Evolutionary conservation across 1,140 invertebrate genomes (phyloP).

Genomic region (Sweltsa coloradensis): DNA sequence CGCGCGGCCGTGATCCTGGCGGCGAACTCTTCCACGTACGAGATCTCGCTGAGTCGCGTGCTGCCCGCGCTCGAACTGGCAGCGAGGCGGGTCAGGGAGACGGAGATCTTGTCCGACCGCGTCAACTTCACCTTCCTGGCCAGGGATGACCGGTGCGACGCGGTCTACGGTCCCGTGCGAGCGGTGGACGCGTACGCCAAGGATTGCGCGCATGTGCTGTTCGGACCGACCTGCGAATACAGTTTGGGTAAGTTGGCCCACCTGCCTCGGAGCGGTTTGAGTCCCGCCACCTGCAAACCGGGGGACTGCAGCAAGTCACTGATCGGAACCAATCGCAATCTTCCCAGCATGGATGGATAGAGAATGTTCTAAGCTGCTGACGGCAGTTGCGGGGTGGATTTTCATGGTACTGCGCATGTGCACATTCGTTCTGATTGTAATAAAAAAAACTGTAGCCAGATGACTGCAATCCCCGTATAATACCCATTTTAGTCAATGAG

Average conservation of each 20-base stretch:
- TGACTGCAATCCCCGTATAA: no score
- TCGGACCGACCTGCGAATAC: constrained; percentile 9
- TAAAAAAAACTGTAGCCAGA: no score
- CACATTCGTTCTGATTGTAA: no score
- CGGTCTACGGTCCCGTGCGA: background rate
- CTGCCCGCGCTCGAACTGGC: background rate
- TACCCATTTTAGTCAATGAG: no score
- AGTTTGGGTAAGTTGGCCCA: constrained; percentile 3
- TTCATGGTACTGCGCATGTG: no score
- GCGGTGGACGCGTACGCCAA: constrained; percentile 7
- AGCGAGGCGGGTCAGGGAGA: background rate
- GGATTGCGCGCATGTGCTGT: constrained; percentile 3
- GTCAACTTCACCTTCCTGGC: background rate
- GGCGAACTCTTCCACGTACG: background rate
- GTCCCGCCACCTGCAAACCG: no score
- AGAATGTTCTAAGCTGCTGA: no score
- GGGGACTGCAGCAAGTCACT: no score
- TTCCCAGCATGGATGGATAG: no score
- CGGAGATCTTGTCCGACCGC: background rate
- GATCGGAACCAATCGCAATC: no score
- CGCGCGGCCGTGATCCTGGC: background rate
- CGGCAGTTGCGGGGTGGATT: no score
- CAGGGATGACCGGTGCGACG: constrained; percentile 1
- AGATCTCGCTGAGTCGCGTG: background rate
- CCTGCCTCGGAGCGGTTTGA: no score